Evolutionary conservation across 2,113 vertebrate genomes (phyloP), one percentile per base, ranked within the genome.

Genomic region (Myanophis thanlyinensis): DNA sequence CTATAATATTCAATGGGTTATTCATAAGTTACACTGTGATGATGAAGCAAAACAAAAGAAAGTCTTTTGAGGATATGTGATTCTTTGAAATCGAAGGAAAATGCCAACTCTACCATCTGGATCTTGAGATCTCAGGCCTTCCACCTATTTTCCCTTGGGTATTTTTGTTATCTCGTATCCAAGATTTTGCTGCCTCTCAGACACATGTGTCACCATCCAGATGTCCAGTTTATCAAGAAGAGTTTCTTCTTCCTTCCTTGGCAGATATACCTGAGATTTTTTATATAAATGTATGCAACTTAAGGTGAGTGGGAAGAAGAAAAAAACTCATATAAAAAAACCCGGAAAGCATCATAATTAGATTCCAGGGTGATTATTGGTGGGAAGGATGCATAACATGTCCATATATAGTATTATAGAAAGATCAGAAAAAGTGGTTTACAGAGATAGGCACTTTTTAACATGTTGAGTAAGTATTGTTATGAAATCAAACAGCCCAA

Each of bases 151-250:
- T 27, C 62, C 49, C 40, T 23, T 92, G 87, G 40, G 87, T 84
- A 84, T 84, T 84, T 89, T 86, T 84, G 47, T 30, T 22, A 35
- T 56, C 91, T 25, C 44, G 48, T 4, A 48, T 88, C 40, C 62
- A 89, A 85, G 51, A 35, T 73, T 56, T 73, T 92, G 91, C 47
- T 89, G 87, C 51, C 23, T 89, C 40, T 92, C 51, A 89, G 51
- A 48, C 20, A 84, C 87, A 84, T 92, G 87, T 27, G 91, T 27
- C 91, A 92, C 44, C 27, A 22, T 80, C 91, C 91, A 92, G 91
- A 92, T 92, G 91, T 84, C 91, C 87, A 85, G 20, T 84, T 89
- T 92, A 54, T 89, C 27, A 89, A 92, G 62, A 44, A 15, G 5
- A 89, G 27, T 53, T 51, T 56, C 44, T 10, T 84, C 51, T 52